Conservation (phyloP, 2,888 invertebrate species). For the Anagyrus pseudococci region DNA sequence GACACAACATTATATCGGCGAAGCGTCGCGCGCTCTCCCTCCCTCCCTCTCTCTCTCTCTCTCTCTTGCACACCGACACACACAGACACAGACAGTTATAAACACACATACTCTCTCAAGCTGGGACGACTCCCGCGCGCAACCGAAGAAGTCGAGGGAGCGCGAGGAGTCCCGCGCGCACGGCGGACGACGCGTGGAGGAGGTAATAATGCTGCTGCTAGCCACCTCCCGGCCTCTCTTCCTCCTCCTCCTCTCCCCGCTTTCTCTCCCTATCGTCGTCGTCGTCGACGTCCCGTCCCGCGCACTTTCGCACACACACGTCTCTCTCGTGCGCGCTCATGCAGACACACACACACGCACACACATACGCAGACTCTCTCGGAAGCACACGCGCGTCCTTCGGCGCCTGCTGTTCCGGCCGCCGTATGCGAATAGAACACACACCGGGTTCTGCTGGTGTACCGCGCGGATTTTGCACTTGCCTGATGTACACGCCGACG, state of each 20-base stretch:
- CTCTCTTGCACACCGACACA: too few relatives aligned
- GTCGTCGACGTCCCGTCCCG: too few relatives aligned
- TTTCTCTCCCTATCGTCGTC: too few relatives aligned
- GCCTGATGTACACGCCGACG: conserved; percentile 34
- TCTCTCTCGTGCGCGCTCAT: not conserved
- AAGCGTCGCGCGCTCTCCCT: too few relatives aligned
- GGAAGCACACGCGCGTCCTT: not conserved
- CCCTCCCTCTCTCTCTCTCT: too few relatives aligned
- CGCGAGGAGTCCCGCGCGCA: too few relatives aligned
- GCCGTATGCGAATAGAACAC: too few relatives aligned
- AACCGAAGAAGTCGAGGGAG: too few relatives aligned
- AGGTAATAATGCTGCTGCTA: too few relatives aligned
- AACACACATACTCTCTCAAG: not conserved
- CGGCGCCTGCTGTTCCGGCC: not conserved
- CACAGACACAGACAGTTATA: too few relatives aligned
- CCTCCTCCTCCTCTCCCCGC: not conserved
- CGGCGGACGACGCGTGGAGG: too few relatives aligned
- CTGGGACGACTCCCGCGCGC: not conserved
- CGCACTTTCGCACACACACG: not conserved
- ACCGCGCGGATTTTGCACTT: conserved; percentile 43
- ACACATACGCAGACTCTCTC: not conserved
- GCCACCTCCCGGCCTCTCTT: not conserved
- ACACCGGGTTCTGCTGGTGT: conserved; percentile 5
- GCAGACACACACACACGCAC: not conserved
- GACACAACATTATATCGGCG: too few relatives aligned